Base-by-base conservation (phyloP, 1,140 invertebrate genomes). In the Heliconius nattereri region DNA sequence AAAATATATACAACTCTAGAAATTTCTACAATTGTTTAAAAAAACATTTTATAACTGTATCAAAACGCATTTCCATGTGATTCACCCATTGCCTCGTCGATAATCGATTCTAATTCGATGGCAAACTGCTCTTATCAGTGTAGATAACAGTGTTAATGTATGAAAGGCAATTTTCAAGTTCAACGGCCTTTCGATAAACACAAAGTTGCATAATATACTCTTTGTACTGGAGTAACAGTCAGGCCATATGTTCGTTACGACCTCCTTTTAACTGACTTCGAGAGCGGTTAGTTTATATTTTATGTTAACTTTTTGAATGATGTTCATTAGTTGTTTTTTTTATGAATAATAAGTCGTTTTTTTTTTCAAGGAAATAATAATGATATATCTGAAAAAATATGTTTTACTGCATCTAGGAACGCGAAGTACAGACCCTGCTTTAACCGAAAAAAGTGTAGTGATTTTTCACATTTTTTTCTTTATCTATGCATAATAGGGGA, bases 81-180 rank as follows among this genome's bases (percentile, higher is more conserved):
- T 60, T 60, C 54, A 26, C 3, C 54, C 11, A 60, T 60, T 60
- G 26, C 54, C 7, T 60, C 20, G 54, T 9, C 9, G 9, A 60
- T 60, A 60, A 26, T 60, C 54, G 54, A 60, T 60, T 9, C 54
- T 60, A 60, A 60, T 60, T 60, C n/a, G 54, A 60, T 60, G 26
- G 20, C 54, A 60, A 9, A 23, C n/a, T 23, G 54, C 54, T 20
- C 37, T 57, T 78, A 78, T 78, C 76, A 71, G 35, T 76, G 60
- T 9, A 72, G 76, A 78, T 78, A 78, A 78, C 45, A 72, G 52
- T 78, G 76, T 72, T 78, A 73, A 77, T 77, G 71, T 77, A 13
- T 49, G 40, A 60, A 37, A 75, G 71, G 32, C 52, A 73, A 76
- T 76, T 72, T 76, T 76, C 75, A 73, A 78, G 76, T 78, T 78